Percentiles rank a stretch among this genome's conserved stretches.
phyloP scores from a whole-genome alignment of 2,888 invertebrate species.

The Arge pagana region DNA sequence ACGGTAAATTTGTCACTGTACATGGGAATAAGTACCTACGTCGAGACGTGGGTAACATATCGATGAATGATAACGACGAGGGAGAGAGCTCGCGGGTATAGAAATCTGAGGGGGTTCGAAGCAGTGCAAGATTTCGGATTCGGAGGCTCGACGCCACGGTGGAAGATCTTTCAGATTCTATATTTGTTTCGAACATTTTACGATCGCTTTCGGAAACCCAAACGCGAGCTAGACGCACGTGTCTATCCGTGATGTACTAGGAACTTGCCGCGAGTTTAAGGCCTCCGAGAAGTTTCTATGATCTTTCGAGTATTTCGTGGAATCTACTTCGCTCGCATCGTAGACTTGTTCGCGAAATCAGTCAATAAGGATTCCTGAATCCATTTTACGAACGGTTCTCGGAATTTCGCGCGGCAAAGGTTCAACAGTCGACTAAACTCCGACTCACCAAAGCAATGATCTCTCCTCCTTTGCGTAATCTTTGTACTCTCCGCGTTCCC shows the following conservation, averaged over 20 bases:
- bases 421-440: too few relatives aligned
- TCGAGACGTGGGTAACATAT: too few relatives aligned
- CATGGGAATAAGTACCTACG: too few relatives aligned
- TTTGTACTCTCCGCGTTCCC: too few relatives aligned
- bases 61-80: background rate
- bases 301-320: constrained; percentile 2
- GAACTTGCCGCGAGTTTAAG: background rate
- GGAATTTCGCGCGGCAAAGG: too few relatives aligned
- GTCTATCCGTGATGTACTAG: background rate
- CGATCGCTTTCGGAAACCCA: too few relatives aligned
- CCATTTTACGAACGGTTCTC: too few relatives aligned
- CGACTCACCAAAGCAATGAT: too few relatives aligned
- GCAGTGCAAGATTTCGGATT: background rate
- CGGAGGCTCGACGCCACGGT: background rate
- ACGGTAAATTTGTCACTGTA: too few relatives aligned
- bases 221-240: too few relatives aligned
- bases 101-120: background rate
- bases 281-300: constrained; percentile 3
- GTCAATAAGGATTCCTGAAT: too few relatives aligned
- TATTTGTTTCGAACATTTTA: constrained; percentile 13
- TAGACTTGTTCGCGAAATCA: background rate
- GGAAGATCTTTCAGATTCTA: background rate
- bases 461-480: too few relatives aligned
- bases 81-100: background rate
- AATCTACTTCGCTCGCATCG: background rate